phyloP scores from a whole-genome alignment of 2,888 invertebrate species.

The Julus scandinavius region DNA sequence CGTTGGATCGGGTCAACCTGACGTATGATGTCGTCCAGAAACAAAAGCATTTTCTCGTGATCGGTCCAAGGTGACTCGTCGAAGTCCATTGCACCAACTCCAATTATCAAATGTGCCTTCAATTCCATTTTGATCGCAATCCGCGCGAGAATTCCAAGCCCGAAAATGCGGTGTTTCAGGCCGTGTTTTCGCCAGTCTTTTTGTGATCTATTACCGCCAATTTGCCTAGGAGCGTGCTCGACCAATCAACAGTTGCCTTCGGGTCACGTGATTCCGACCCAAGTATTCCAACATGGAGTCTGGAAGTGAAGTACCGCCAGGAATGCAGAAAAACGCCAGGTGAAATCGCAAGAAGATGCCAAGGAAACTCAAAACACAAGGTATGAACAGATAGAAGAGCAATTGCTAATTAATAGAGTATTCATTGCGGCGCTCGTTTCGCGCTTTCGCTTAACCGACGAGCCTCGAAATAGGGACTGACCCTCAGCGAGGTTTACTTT shows the following conservation, averaged over 20 bases:
- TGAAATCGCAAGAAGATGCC: conserved; percentile 61
- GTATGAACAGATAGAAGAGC: conserved; percentile 56
- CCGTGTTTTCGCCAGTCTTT: conserved; percentile 5
- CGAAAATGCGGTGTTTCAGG: not conserved
- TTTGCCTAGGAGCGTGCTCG: conserved; percentile 55
- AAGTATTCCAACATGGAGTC: conserved; percentile 61
- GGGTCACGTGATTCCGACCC: conserved; percentile 61
- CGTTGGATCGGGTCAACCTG: not conserved
- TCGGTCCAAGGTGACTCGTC: not conserved
- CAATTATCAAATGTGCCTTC: not conserved
- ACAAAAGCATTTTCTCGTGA: conserved; percentile 4
- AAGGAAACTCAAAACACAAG: conserved; percentile 61
- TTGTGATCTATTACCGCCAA: conserved; percentile 57
- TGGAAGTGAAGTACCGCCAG: conserved; percentile 60
- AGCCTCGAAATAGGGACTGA: conserved; percentile 45
- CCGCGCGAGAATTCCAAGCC: not conserved
- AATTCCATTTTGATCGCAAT: not conserved
- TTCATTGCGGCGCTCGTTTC: not conserved
- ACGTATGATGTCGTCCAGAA: not conserved
- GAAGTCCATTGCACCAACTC: not conserved
- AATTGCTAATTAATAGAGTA: conserved; percentile 29
- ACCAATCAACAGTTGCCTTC: conserved; percentile 54
- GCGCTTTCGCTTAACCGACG: not conserved
- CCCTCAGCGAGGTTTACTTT: conserved; percentile 47
- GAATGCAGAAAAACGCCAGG: conserved; percentile 61